These are phyloP conservation scores for Euplexia lucipara DNA, from an alignment of 2,888 invertebrate genomes.

Conservation along the genomic window DNA sequence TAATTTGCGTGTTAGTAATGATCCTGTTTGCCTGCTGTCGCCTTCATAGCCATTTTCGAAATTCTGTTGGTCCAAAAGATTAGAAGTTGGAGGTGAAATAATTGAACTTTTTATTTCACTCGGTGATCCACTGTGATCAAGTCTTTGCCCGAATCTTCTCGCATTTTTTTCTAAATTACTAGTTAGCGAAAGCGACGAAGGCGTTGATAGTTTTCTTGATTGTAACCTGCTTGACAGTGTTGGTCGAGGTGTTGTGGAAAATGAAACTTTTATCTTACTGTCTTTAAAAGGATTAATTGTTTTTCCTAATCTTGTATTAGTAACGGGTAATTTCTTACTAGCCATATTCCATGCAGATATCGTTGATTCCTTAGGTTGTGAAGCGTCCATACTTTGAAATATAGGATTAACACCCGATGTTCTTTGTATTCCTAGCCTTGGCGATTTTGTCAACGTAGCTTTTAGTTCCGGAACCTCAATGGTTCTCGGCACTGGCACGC, in stretches of 20 bases:
- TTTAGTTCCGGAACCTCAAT: slow-evolving; percentile 66
- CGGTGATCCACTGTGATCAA: slow-evolving; percentile 36
- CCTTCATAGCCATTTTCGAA: neutral
- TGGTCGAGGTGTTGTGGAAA: slow-evolving; percentile 55
- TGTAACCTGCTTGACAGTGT: neutral
- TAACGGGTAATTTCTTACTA: slow-evolving; percentile 21
- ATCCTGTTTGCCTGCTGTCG: slow-evolving; percentile 2
- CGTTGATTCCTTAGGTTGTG: slow-evolving; percentile 36
- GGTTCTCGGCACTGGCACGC: slow-evolving; percentile 65
- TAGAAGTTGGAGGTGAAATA: slow-evolving; percentile 14
- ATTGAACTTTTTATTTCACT: slow-evolving; percentile 46
- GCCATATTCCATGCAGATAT: slow-evolving; percentile 29
- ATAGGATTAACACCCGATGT: slow-evolving; percentile 8
- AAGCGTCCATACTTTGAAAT: slow-evolving; percentile 8
- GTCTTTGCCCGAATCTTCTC: slow-evolving; percentile 6
- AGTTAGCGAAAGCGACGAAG: slow-evolving; percentile 5
- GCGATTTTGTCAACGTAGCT: slow-evolving; percentile 26
- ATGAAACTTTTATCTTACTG: slow-evolving; percentile 44
- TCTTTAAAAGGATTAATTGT: slow-evolving; percentile 49
- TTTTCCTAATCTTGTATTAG: slow-evolving; percentile 36
- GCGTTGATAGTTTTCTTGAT: slow-evolving; percentile 14
- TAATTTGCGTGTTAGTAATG: neutral
- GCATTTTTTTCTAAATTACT: slow-evolving; percentile 5
- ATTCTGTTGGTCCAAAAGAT: slow-evolving; percentile 6
- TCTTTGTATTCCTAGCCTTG: slow-evolving; percentile 24